These are phyloP conservation scores for Zygothrica quintamaculata DNA, from an alignment of 2,888 invertebrate species.

Conservation along the genomic window DNA sequence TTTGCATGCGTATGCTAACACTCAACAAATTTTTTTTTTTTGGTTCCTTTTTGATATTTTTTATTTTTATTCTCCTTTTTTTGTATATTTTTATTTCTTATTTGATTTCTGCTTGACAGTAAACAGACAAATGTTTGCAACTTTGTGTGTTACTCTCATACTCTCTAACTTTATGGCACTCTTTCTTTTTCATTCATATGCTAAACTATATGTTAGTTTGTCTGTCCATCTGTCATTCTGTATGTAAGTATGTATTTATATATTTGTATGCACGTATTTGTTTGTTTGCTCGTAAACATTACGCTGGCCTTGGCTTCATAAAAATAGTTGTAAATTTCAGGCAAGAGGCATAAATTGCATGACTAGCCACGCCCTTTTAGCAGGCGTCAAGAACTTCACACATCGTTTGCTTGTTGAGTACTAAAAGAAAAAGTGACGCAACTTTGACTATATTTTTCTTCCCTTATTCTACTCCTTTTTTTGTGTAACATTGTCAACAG, in stretches of 20 bases:
- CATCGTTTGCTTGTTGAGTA: slow-evolving; percentile 60
- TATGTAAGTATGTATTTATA: background rate
- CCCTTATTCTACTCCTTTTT: too few species aligned
- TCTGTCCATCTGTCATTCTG: background rate
- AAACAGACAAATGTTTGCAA: slow-evolving; percentile 43
- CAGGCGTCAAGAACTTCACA: slow-evolving; percentile 59
- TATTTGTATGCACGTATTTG: slow-evolving; percentile 31
- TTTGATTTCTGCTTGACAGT: slow-evolving; percentile 43
- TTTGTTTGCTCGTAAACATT: slow-evolving; percentile 56
- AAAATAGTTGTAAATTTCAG: slow-evolving; percentile 76
- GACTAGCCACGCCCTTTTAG: slow-evolving; percentile 17
- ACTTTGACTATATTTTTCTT: too few species aligned
- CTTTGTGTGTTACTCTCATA: slow-evolving; percentile 26
- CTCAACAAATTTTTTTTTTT: slow-evolving; percentile 54
- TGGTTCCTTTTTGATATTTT: too few species aligned
- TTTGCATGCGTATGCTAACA: slow-evolving; percentile 69
- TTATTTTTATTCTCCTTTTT: too few species aligned
- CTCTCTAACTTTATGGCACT: background rate
- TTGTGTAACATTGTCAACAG: slow-evolving; percentile 75
- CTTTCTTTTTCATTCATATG: slow-evolving; percentile 6
- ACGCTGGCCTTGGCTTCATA: slow-evolving; percentile 71
- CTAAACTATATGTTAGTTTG: background rate
- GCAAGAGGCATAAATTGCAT: slow-evolving; percentile 71
- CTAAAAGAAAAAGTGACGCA: slow-evolving; percentile 71
- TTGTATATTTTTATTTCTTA: too few species aligned